phyloP scores from a whole-genome alignment of 2,113 vertebrate genomes.

The Labeo rohita region DNA sequence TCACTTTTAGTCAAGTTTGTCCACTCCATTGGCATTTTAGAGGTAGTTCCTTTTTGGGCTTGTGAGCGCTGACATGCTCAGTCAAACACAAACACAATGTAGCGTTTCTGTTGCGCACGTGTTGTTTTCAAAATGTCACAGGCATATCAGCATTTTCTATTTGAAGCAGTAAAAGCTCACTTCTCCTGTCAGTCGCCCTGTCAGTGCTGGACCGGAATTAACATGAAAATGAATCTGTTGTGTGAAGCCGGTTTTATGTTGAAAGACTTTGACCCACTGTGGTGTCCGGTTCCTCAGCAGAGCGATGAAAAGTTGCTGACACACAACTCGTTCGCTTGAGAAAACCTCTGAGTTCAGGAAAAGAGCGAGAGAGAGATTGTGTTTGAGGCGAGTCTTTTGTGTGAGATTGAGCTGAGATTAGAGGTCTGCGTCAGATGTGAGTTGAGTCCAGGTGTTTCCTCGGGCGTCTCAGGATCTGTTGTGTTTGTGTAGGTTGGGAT shows the following conservation, averaged over 20 bases:
- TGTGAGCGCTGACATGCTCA: not conserved
- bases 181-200: not conserved
- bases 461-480: not conserved
- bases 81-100: not conserved
- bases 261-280: not conserved
- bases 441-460: not conserved
- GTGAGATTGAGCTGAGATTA: not conserved
- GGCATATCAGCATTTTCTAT: not conserved
- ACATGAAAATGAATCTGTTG: slow-evolving; percentile 21
- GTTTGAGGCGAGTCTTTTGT: not conserved
- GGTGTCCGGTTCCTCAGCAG: not conserved
- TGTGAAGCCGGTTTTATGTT: not conserved
- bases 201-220: not conserved
- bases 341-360: not conserved
- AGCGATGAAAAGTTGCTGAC: not conserved
- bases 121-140: not conserved
- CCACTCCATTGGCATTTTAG: not conserved
- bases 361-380: not conserved
- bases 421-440: not conserved
- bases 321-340: not conserved
- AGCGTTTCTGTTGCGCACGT: not conserved
- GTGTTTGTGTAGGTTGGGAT: not conserved
- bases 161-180: not conserved
- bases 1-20: not conserved
- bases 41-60: not conserved